Evolutionary conservation across 2,113 vertebrate species (phyloP).

Genomic region (Oryzias javanicus): DNA sequence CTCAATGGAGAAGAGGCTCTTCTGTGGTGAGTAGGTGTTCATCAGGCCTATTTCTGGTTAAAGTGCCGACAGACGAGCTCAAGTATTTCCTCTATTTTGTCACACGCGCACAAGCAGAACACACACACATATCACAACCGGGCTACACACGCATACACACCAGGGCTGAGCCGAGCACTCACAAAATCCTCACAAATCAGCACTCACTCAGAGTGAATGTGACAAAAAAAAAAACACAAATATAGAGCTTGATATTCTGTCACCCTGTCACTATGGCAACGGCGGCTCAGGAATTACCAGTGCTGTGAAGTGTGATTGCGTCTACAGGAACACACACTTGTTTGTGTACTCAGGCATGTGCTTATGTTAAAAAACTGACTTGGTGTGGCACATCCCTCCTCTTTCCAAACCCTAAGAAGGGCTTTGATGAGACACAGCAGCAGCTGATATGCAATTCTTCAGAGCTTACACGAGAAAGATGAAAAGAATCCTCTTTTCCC

Average conservation of each 20-base stretch:
- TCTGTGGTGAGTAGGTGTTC: constrained; percentile 68
- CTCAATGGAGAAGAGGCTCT: constrained; percentile 62
- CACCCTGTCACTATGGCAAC: constrained; percentile 67
- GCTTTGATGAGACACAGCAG: constrained; percentile 21
- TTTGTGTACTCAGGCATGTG: constrained; percentile 33
- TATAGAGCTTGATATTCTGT: constrained; percentile 43
- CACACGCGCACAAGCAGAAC: constrained; percentile 11
- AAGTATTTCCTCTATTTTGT: constrained; percentile 58
- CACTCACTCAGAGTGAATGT: constrained; percentile 43
- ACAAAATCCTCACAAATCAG: constrained; percentile 53
- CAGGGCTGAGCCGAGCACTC: constrained; percentile 6
- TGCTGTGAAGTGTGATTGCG: constrained; percentile 22
- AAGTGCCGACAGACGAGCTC: constrained; percentile 60
- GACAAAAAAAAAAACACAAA: constrained; percentile 35
- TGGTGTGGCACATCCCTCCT: constrained; percentile 18
- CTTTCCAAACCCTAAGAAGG: constrained; percentile 5
- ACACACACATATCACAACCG: constrained; percentile 1
- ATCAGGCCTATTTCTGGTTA: constrained; percentile 65
- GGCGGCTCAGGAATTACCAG: constrained; percentile 31
- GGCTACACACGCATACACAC: constrained; percentile 11
- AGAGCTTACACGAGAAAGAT: constrained; percentile 11
- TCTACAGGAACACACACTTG: constrained; percentile 26
- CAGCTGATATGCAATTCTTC: constrained; percentile 30
- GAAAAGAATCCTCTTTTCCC: constrained; percentile 19
- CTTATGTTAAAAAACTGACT: constrained; percentile 8